Conservation (phyloP, 2,797 vertebrate species). For the Neosilurus hyrtlii region DNA sequence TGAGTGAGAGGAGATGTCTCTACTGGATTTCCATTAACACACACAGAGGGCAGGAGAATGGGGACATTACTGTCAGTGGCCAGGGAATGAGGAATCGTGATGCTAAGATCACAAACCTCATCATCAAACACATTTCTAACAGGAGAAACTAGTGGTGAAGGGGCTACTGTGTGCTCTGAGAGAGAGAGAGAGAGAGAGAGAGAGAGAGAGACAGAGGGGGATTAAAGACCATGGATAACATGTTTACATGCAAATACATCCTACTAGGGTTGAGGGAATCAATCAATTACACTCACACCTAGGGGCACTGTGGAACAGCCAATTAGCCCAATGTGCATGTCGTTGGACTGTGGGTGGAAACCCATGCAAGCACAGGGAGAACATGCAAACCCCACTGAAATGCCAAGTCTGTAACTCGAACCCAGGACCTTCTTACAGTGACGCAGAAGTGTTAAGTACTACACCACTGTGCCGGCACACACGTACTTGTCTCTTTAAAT, state of each 20-base stretch:
- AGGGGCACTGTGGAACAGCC: too few species aligned
- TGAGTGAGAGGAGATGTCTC: constrained; percentile 63
- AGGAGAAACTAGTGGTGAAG: constrained; percentile 79
- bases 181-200: background rate
- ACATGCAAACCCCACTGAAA: too few species aligned
- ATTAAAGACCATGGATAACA: background rate
- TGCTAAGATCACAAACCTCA: constrained; percentile 75
- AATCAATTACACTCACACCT: too few species aligned
- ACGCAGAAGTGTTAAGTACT: too few species aligned
- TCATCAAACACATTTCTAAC: constrained; percentile 85
- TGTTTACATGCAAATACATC: too few species aligned
- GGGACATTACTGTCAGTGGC: constrained; percentile 62
- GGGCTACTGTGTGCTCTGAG: constrained; percentile 76
- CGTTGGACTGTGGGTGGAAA: too few species aligned
- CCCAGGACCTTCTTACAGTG: too few species aligned
- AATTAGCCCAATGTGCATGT: too few species aligned
- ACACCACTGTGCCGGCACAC: too few species aligned
- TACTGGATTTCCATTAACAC: constrained; percentile 86
- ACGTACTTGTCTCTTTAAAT: background rate
- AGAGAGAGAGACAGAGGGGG: background rate
- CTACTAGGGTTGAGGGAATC: too few species aligned
- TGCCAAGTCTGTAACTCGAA: too few species aligned
- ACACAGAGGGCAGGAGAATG: constrained; percentile 72
- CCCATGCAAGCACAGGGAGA: too few species aligned
- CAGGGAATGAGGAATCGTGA: constrained; percentile 65